A percentile compares a stretch with the other conserved stretches of the same genome.
phyloP scores from a whole-genome alignment of 2,113 vertebrate species.

The Heterotis niloticus region DNA sequence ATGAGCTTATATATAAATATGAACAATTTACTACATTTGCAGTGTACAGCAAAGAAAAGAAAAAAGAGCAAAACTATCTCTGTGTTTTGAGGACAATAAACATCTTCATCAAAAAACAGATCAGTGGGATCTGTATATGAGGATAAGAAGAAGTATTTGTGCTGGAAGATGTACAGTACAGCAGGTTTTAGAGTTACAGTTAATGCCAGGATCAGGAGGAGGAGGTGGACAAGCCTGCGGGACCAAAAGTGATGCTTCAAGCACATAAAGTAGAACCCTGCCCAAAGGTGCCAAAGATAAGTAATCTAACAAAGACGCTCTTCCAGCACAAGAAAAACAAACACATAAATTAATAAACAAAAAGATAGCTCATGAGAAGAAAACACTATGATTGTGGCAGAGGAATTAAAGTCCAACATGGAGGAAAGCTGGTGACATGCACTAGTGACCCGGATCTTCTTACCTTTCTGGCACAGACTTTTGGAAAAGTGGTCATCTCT shows the following conservation, averaged over 20 bases:
- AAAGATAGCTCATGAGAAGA: slow-evolving; percentile 59
- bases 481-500: slow-evolving; percentile 44
- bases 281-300: slow-evolving; percentile 44
- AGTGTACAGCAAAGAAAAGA: too few species aligned
- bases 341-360: slow-evolving; percentile 15
- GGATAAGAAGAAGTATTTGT: too few species aligned
- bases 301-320: slow-evolving; percentile 30
- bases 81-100: too few species aligned
- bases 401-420: slow-evolving; percentile 61
- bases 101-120: too few species aligned
- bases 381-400: slow-evolving; percentile 61
- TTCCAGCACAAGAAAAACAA: slow-evolving; percentile 20
- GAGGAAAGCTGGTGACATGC: slow-evolving; percentile 46
- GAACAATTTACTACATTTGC: too few species aligned
- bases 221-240: not conserved
- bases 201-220: too few species aligned
- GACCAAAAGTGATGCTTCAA: slow-evolving; percentile 40
- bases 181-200: too few species aligned
- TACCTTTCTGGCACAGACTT: slow-evolving; percentile 19
- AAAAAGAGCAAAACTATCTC: too few species aligned
- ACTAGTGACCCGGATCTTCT: slow-evolving; percentile 44
- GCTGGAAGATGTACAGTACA: too few species aligned
- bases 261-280: slow-evolving; percentile 51
- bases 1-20: too few species aligned
- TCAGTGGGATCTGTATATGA: too few species aligned